Evolutionary conservation across 2,888 invertebrate genomes (phyloP), one percentile per base, ranked within the genome.

Genomic region (Poecilobothrus nobilitatus): DNA sequence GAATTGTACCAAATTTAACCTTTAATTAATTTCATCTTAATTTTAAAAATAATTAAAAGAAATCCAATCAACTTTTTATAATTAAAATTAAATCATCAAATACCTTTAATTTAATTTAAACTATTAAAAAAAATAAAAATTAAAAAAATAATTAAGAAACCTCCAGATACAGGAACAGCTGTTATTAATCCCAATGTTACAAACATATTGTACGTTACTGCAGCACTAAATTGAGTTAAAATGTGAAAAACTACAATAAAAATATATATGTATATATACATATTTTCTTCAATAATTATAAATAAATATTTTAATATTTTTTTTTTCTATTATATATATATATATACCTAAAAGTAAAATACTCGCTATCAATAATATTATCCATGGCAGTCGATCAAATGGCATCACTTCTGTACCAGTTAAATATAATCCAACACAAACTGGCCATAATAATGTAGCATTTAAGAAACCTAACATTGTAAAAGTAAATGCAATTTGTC

Each of bases 111-210:
- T 53, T 12, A 53, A 53, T 18, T 53, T 18, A 53, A 53, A 53
- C 41, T 2, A 41, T 53, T 53, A 53, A 15, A 8, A 53, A 53
- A 18, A 53, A 53, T 6, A n/a, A 18, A 53, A 6, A 44, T 9
- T 44, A 44, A 44, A 53, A 53, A 18, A 53, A 18, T 18, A 53
- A 6, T 27, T 65, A 33, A 22, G 6, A 65, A 65, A 96, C 96
- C 94, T 82, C 95, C 95, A 71, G 95, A 96, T 69, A 95, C 91
- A 67, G 96, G 96, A 74, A 97, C 94, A 70, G 96, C 94, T 68
- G 95, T 92, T 74, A 97, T 93, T 75, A 97, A 87, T 74, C 96
- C 95, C 75, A 97, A 86, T 20, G 95, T 96, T 72, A 97, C 94
- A 83, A 97, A 96, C 77, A 96, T 87, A 79, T 95, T 95, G 83